These are phyloP conservation scores for Prinia subflava DNA, from an alignment of 2,113 vertebrate species.

Conservation along the genomic window DNA sequence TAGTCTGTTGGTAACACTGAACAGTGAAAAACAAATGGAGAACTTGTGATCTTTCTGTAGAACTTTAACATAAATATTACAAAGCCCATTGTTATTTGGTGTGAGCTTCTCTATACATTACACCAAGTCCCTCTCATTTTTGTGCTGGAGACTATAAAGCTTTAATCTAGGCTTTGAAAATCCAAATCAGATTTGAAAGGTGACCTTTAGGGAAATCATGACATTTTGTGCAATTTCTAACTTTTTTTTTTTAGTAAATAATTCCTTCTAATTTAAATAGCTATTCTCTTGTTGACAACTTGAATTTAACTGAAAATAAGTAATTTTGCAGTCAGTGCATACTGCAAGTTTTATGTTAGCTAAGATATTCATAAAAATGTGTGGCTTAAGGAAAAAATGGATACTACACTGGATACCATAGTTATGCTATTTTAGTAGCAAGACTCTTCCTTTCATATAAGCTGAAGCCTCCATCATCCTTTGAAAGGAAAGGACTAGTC, in stretches of 20 bases:
- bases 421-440: neutral
- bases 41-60: neutral
- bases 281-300: neutral
- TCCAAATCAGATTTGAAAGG: neutral
- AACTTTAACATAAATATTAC: neutral
- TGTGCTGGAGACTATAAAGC: neutral
- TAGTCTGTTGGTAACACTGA: neutral
- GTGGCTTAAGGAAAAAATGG: neutral
- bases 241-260: neutral
- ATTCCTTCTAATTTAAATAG: neutral
- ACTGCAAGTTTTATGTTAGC: neutral
- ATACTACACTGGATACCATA: neutral
- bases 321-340: neutral
- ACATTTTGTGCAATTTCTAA: neutral
- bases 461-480: neutral
- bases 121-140: neutral
- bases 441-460: neutral
- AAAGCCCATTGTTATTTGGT: rapidly evolving
- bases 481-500: neutral
- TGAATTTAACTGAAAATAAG: neutral
- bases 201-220: neutral
- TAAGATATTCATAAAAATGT: neutral
- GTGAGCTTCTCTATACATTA: neutral
- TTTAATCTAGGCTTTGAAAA: neutral
- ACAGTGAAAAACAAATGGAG: neutral